Evolutionary conservation across 2,888 invertebrate genomes (phyloP).

Genomic region (Cheilosia urbana): DNA sequence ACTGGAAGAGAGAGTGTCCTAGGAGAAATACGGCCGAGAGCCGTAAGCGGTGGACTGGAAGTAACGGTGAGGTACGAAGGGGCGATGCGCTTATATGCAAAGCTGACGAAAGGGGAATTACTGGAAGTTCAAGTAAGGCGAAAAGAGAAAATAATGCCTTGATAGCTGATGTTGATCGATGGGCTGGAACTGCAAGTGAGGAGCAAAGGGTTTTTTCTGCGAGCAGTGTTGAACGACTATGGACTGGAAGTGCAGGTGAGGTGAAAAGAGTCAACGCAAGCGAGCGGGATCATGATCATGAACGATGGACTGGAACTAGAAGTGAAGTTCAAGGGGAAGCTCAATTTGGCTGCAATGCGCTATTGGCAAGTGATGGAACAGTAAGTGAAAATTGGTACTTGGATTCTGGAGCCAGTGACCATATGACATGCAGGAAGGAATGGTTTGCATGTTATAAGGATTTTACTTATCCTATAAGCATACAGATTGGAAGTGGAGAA

Average conservation of each 20-base stretch:
- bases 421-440: too few species aligned
- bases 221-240: background rate
- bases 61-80: background rate
- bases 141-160: background rate
- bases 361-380: background rate
- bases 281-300: background rate
- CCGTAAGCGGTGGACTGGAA: background rate
- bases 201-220: background rate
- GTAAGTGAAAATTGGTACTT: too few species aligned
- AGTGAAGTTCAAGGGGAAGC: conserved; percentile 19
- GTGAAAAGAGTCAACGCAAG: background rate
- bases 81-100: background rate
- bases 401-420: too few species aligned
- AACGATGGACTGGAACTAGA: conserved; percentile 30
- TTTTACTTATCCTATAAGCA: too few species aligned
- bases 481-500: too few species aligned
- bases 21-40: background rate
- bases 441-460: too few species aligned
- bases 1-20: conserved; percentile 69
- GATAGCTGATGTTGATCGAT: background rate
- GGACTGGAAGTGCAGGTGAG: background rate
- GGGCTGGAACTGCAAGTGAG: conserved; percentile 26
- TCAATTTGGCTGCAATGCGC: background rate
- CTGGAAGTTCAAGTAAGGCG: too few species aligned
- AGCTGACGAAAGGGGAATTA: background rate